A percentile compares a stretch with the other conserved stretches of the same genome.
Conservation (phyloP, 1,140 invertebrate species). For the Tetraneura akinire region DNA sequence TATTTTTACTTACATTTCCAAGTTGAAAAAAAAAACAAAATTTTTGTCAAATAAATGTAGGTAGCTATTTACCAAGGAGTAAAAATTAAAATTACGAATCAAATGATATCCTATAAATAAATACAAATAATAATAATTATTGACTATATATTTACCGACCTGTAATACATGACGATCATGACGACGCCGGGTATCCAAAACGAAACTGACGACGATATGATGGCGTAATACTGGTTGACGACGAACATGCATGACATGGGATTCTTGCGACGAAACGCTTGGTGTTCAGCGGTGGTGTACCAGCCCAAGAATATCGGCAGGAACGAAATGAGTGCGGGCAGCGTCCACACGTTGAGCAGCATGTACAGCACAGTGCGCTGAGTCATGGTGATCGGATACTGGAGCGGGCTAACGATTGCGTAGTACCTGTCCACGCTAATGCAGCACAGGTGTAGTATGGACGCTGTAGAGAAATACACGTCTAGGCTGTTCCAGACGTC, state of each 20-base stretch:
- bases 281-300: constrained; percentile 82
- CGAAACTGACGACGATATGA: constrained; percentile 87
- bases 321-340: constrained; percentile 90
- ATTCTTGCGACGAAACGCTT: constrained; percentile 66
- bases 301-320: constrained; percentile 92
- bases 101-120: too few species aligned
- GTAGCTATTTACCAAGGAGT: too few species aligned
- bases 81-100: too few species aligned
- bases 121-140: too few species aligned
- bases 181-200: constrained; percentile 94
- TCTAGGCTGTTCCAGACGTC: constrained; percentile 94
- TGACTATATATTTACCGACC: too few species aligned
- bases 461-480: constrained; percentile 93
- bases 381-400: constrained; percentile 87
- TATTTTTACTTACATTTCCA: too few species aligned
- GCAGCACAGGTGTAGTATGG: constrained; percentile 91
- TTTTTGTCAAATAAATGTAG: too few species aligned
- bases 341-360: constrained; percentile 84
- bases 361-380: constrained; percentile 78
- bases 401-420: constrained; percentile 83
- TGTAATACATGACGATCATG: constrained; percentile 90
- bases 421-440: constrained; percentile 83
- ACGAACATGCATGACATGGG: constrained; percentile 82
- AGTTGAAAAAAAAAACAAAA: too few species aligned
- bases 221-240: constrained; percentile 85